phyloP scores from a whole-genome alignment of 1,140 invertebrate genomes.

The Melipona quadrifasciata region DNA sequence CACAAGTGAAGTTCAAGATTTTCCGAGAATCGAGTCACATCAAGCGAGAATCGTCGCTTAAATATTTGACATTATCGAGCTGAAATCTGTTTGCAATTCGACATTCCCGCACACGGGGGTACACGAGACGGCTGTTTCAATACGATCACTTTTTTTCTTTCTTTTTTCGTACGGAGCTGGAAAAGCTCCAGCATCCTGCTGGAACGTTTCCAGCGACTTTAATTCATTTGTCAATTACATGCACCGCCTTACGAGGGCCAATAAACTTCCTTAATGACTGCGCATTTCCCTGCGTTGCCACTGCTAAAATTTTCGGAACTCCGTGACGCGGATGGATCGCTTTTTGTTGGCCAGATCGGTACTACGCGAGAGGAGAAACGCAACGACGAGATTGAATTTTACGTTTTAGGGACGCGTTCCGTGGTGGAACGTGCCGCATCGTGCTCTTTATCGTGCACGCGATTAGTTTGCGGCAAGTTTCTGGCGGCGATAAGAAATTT shows the following conservation, averaged over 20 bases:
- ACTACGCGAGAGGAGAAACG: background rate
- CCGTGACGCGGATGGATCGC: background rate
- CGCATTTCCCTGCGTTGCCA: background rate
- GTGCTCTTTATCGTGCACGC: no score
- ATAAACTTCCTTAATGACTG: conserved; percentile 1
- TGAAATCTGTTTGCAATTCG: background rate
- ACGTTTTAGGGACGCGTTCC: background rate
- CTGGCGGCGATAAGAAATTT: no score
- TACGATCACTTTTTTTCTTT: background rate
- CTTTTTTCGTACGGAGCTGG: background rate
- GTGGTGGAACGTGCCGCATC: background rate
- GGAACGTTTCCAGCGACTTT: conserved; percentile 26
- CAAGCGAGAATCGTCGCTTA: background rate
- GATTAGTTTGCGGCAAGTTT: no score
- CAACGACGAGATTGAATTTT: background rate
- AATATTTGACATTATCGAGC: background rate
- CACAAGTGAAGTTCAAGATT: background rate
- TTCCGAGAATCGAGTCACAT: background rate
- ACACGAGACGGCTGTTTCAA: background rate
- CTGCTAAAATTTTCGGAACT: background rate
- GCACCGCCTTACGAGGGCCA: background rate
- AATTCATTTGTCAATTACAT: conserved; percentile 40
- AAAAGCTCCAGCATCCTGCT: conserved; percentile 6
- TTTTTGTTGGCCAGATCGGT: background rate
- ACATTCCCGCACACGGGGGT: background rate